Evolutionary conservation across 2,113 vertebrate genomes (phyloP).

Genomic region (Etia nguti): DNA sequence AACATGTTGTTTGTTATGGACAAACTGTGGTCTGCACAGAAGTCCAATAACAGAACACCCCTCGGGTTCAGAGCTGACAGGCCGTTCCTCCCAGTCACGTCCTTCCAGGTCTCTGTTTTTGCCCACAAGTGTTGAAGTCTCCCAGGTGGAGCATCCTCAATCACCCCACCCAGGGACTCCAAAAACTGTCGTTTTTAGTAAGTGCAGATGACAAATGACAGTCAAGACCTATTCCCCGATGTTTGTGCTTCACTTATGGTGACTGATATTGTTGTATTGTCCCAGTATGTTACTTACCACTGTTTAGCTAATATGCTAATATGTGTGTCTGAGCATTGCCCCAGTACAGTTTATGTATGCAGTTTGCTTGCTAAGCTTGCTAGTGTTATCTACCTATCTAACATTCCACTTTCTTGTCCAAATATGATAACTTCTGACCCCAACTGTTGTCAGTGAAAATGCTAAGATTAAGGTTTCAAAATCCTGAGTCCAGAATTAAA

Average conservation of each 20-base stretch:
- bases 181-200: not conserved
- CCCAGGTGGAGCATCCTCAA: not conserved
- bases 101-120: not conserved
- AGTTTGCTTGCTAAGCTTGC: not conserved
- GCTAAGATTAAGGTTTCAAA: not conserved
- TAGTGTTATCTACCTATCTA: not conserved
- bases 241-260: not conserved
- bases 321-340: not conserved
- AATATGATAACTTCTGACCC: not conserved
- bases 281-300: not conserved
- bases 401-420: not conserved
- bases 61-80: too few species aligned
- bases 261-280: not conserved
- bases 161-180: not conserved
- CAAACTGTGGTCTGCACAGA: too few species aligned
- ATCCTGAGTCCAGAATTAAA: not conserved
- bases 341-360: not conserved
- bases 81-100: not conserved
- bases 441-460: not conserved
- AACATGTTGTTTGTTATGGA: too few species aligned
- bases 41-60: too few species aligned
- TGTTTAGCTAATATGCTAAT: not conserved
- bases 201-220: not conserved
- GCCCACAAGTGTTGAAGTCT: not conserved
- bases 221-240: not conserved